phyloP scores from a whole-genome alignment of 1,140 invertebrate species.

The Sycophaga agraensis region DNA sequence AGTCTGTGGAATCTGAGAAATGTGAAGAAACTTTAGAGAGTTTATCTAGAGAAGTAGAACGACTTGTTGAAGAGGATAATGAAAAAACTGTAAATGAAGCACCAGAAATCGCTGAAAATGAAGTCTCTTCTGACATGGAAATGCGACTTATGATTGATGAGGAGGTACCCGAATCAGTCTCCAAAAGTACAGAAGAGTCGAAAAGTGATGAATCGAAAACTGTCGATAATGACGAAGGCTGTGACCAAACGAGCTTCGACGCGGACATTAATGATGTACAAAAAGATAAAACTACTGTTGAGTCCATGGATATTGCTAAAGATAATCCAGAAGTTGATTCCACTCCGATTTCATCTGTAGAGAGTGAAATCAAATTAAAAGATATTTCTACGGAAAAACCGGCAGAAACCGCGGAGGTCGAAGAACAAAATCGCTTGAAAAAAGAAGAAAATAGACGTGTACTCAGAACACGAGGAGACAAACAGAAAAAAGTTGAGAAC shows the following conservation, averaged over 20 bases:
- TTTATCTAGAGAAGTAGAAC: conserved; percentile 19
- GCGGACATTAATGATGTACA: conserved; percentile 4
- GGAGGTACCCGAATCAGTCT: not conserved
- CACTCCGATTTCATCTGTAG: not conserved
- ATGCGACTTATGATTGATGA: conserved; percentile 26
- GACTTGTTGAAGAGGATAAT: conserved; percentile 19
- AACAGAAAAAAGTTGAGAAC: conserved; percentile 12
- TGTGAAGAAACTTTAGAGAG: conserved; percentile 14
- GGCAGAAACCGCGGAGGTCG: conserved; percentile 5
- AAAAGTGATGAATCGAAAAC: not conserved
- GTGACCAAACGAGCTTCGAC: conserved; percentile 12
- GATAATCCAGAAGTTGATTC: not conserved
- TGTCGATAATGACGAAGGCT: conserved; percentile 16
- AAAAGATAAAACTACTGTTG: not conserved
- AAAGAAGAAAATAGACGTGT: conserved; percentile 5
- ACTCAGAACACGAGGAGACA: conserved; percentile 21
- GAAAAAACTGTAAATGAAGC: not conserved
- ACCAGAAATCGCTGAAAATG: conserved; percentile 1
- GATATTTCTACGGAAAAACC: not conserved
- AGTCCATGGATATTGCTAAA: not conserved
- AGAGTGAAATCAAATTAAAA: conserved; percentile 2
- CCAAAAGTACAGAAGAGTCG: not conserved
- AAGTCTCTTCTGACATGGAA: conserved; percentile 11
- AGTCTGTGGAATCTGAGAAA: not conserved
- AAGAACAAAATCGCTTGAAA: conserved; percentile 22